Base-by-base conservation (phyloP, 2,888 invertebrate species). In the Dromius quadrimaculatus region DNA sequence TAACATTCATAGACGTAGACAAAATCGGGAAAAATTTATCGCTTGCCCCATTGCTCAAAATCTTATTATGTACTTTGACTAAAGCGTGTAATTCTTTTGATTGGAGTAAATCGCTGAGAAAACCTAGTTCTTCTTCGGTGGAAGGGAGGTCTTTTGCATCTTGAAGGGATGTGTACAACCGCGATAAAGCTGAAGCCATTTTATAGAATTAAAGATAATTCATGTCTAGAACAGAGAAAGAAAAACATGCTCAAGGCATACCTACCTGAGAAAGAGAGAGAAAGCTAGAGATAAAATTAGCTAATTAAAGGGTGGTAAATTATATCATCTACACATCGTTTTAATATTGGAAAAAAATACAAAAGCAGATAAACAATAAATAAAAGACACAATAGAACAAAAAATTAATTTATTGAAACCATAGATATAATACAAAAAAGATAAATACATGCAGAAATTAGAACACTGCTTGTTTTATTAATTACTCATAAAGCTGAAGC, bases 1-100 rank as follows among this genome's bases (percentile, higher is more conserved):
- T 78, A 71, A 90, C 90, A 84, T 93, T 91, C 88, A 94, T 92
- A 2, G 93, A 90, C 81, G 93, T 93, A 11, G 94, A 94, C 4
- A 95, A 85, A 57, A 93, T 85, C 0, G 95, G 94, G 78, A 91
- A 92, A 79, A 93, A 90, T 76, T 91, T 91, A 77, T 94, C 93
- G 85, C 93, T 93, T 78, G 92, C 90, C 65, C 92, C 91, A 83
- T 92, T 92, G 76, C 90, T 91, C 71, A 92, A 87, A 76, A 94
- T 94, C 83, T 93, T 93, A 80, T 94, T 94, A 81, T 95, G 95
- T 72, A 95, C 94, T 84, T 94, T 93, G 22, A 95, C 94, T 75
- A 96, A 85, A 28, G 95, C 95, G 83, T 95, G 92, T 1, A 96
- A 87, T 80, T 95, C 93, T 81, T 92, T 93, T 3, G 94, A 94